A percentile compares a stretch with the other conserved stretches of the same genome.
These are phyloP conservation scores for Notarius quadriscutis DNA, from an alignment of 2,113 vertebrate genomes.

Conservation along the genomic window DNA sequence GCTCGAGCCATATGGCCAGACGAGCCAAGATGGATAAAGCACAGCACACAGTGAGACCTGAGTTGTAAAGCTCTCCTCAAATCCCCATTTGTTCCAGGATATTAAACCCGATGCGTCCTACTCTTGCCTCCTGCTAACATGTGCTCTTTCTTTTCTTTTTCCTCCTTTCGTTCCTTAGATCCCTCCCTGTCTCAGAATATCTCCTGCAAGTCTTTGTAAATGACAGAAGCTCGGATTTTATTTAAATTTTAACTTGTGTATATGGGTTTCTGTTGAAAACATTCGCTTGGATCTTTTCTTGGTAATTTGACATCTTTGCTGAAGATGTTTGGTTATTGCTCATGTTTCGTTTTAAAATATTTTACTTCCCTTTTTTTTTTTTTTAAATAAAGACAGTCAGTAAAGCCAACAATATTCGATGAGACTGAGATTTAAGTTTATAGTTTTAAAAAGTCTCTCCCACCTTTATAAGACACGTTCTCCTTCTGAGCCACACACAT, in stretches of 20 bases:
- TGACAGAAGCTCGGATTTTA: background rate
- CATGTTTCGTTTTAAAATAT: background rate
- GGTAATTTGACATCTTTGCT: background rate
- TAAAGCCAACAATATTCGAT: background rate
- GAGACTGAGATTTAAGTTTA: background rate
- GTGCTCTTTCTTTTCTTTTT: background rate
- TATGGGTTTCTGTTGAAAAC: background rate
- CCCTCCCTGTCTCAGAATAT: background rate
- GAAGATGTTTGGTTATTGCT: background rate
- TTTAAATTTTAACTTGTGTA: background rate
- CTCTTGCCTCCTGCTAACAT: slow-evolving; percentile 11
- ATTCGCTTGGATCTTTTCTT: background rate
- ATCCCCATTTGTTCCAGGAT: slow-evolving; percentile 54
- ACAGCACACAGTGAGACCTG: slow-evolving; percentile 34
- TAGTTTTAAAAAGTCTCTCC: background rate
- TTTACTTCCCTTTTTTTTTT: background rate
- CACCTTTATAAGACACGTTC: background rate
- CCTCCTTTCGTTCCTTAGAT: background rate
- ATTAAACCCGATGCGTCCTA: slow-evolving; percentile 38
- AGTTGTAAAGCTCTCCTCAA: slow-evolving; percentile 41
- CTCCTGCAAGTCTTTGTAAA: background rate
- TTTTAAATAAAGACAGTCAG: background rate
- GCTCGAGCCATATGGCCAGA: slow-evolving; percentile 17
- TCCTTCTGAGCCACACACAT: background rate
- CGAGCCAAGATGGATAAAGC: slow-evolving; percentile 19